phyloP scores from a whole-genome alignment of 1,140 invertebrate genomes.

The Neodiprion virginianus region DNA sequence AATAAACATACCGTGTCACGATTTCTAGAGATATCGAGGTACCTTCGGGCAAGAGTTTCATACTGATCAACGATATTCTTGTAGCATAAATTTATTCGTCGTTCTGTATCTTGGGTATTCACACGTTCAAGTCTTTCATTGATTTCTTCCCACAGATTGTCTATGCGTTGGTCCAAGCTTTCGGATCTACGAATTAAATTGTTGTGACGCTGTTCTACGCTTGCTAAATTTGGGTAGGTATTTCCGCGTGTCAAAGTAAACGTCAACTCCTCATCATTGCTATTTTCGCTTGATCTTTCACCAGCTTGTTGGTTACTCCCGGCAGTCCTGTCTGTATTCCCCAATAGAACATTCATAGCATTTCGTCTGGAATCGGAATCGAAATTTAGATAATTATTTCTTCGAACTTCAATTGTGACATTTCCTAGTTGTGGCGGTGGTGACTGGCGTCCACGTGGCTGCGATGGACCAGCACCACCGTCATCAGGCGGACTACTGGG shows the following conservation, averaged over 20 bases:
- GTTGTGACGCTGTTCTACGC: slow-evolving; percentile 9
- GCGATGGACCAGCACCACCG: background rate
- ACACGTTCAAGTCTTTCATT: slow-evolving; percentile 24
- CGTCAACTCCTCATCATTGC: background rate
- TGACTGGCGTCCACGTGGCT: background rate
- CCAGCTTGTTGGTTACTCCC: background rate
- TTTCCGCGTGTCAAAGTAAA: background rate
- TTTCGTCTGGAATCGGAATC: slow-evolving; percentile 22
- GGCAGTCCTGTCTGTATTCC: background rate
- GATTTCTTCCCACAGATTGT: slow-evolving; percentile 23
- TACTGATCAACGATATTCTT: slow-evolving; percentile 62
- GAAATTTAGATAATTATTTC: slow-evolving; percentile 37
- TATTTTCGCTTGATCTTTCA: background rate
- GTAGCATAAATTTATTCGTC: slow-evolving; percentile 35
- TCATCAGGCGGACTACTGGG: background rate
- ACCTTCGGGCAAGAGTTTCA: slow-evolving; percentile 60
- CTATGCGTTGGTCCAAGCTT: slow-evolving; percentile 6
- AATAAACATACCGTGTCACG: slow-evolving; percentile 55
- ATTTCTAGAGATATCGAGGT: slow-evolving; percentile 58
- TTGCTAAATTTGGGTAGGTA: background rate
- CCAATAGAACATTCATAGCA: too few relatives aligned
- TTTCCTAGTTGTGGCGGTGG: slow-evolving; percentile 26
- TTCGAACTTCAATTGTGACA: slow-evolving; percentile 38
- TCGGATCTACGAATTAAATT: slow-evolving; percentile 15
- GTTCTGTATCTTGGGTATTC: slow-evolving; percentile 28